These are phyloP conservation scores for Clarias macrocephalus DNA, from an alignment of 2,113 vertebrate species.

Conservation along the genomic window DNA sequence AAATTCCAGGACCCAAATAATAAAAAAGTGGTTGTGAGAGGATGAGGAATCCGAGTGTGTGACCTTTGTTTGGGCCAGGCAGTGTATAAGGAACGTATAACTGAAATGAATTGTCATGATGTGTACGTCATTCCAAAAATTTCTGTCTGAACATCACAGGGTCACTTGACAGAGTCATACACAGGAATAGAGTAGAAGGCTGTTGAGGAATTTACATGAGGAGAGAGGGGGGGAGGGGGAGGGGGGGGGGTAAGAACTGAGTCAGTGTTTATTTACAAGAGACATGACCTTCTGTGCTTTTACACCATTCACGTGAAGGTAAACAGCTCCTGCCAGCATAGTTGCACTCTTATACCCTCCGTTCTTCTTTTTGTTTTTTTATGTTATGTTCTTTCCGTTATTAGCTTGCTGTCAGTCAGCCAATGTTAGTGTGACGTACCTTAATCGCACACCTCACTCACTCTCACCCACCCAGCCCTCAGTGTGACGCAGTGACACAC, in stretches of 20 bases:
- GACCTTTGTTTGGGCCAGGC: too few relatives aligned
- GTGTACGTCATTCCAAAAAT: not conserved
- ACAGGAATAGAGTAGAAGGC: constrained; percentile 13
- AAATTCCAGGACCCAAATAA: too few relatives aligned
- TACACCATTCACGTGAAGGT: constrained; percentile 30
- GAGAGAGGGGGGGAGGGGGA: not conserved
- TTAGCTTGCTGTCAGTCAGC: not conserved
- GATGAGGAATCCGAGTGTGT: not conserved
- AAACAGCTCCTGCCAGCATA: constrained; percentile 10
- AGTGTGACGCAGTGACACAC: constrained; percentile 37
- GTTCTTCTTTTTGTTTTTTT: not conserved
- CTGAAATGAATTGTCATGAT: not conserved
- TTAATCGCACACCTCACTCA: not conserved
- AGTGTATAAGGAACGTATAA: too few relatives aligned
- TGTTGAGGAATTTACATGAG: constrained; percentile 1
- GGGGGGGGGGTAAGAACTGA: not conserved
- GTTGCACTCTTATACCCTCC: not conserved
- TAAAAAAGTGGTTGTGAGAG: too few relatives aligned
- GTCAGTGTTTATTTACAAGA: constrained; percentile 22
- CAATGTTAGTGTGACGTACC: not conserved
- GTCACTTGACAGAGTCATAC: constrained; percentile 3
- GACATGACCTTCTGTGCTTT: constrained; percentile 34
- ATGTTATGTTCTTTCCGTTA: constrained; percentile 15
- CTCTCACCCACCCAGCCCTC: not conserved
- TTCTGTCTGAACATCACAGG: not conserved